phyloP scores from a whole-genome alignment of 2,888 invertebrate species.

The Tetrapedia diversipes region DNA sequence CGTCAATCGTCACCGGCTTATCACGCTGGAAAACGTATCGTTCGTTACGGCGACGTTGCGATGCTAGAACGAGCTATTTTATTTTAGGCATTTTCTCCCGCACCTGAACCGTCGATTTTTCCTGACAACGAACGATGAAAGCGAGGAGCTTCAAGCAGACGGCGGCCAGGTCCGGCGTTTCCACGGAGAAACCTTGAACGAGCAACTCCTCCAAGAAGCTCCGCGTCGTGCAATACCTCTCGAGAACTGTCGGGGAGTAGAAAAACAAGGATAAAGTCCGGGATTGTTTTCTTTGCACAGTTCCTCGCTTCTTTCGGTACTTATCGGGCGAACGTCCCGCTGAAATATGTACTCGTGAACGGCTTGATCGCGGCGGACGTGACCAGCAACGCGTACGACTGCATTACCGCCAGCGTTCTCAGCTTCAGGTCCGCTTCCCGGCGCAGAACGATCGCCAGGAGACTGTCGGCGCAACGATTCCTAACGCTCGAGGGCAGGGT shows the following conservation, averaged over 20 bases:
- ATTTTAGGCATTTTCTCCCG: no score
- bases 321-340: not conserved
- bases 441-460: constrained; percentile 57
- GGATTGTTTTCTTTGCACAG: not conserved
- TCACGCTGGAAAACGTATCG: constrained; percentile 50
- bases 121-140: constrained; percentile 58
- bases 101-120: constrained; percentile 48
- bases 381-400: constrained; percentile 58
- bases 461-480: constrained; percentile 45
- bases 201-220: constrained; percentile 51
- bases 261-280: not conserved
- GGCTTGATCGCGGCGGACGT: constrained; percentile 36
- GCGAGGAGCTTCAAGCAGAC: constrained; percentile 60
- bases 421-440: constrained; percentile 47
- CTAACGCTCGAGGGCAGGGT: constrained; percentile 33
- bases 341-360: constrained; percentile 50
- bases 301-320: not conserved
- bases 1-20: constrained; percentile 48
- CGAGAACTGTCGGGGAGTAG: constrained; percentile 52
- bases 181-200: constrained; percentile 51
- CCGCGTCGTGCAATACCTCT: constrained; percentile 46
- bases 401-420: constrained; percentile 53
- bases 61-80: no score
- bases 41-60: not conserved
- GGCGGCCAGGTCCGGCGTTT: constrained; percentile 54